phyloP scores from a whole-genome alignment of 2,797 vertebrate species.

The Mus minutoides region DNA sequence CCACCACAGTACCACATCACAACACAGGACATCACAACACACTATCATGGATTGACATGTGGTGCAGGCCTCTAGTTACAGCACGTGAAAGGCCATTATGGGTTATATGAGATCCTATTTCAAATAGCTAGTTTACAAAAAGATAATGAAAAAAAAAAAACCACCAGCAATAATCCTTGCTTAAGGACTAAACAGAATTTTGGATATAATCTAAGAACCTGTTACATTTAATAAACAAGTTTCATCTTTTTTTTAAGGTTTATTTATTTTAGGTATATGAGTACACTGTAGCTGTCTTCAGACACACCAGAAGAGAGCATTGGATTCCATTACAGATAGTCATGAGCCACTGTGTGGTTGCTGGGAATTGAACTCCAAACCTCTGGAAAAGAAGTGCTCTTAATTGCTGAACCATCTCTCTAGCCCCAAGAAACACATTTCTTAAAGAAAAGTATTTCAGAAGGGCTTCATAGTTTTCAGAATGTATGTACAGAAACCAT shows the following conservation, averaged over 20 bases:
- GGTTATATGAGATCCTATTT: background rate
- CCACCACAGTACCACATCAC: background rate
- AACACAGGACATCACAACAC: too few species aligned
- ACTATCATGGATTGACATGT: background rate
- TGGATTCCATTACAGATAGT: too few species aligned
- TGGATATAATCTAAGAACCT: conserved; percentile 25
- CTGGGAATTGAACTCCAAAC: too few species aligned
- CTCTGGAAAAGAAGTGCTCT: too few species aligned
- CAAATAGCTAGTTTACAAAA: background rate
- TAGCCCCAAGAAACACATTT: background rate
- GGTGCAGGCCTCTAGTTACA: background rate
- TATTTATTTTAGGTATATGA: background rate
- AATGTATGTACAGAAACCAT: conserved; percentile 9
- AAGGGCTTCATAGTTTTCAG: conserved; percentile 18
- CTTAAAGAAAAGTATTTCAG: background rate
- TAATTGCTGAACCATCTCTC: background rate
- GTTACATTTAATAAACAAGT: background rate
- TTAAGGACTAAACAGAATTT: conserved; percentile 36
- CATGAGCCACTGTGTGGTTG: too few species aligned
- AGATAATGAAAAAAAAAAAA: background rate
- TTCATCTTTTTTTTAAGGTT: background rate
- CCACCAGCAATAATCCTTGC: background rate
- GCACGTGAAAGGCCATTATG: background rate
- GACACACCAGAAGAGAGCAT: background rate
- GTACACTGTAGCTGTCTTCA: background rate